These are phyloP conservation scores for Irena cyanogastra DNA, from an alignment of 2,113 vertebrate species.

Conservation along the genomic window DNA sequence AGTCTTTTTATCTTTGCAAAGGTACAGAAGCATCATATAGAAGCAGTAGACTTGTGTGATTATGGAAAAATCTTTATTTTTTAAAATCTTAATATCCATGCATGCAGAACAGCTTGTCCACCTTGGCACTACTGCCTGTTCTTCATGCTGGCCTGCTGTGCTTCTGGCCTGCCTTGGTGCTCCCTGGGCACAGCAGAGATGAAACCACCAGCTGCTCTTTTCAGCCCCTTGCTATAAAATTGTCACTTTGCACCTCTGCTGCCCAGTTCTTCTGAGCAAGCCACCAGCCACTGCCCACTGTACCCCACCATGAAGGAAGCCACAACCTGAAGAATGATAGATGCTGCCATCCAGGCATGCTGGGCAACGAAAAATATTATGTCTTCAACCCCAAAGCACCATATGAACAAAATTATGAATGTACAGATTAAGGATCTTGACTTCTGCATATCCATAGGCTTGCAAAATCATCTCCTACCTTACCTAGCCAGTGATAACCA, in stretches of 20 bases:
- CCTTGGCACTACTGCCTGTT: neutral
- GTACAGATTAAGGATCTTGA: neutral
- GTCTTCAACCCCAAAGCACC: neutral
- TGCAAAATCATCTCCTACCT: neutral
- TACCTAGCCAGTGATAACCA: neutral
- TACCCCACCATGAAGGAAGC: neutral
- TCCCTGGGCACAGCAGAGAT: neutral
- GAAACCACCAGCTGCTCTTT: neutral
- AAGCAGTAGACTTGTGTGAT: neutral
- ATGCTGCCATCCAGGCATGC: neutral
- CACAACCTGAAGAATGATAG: neutral
- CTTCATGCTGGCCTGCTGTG: neutral
- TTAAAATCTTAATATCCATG: neutral
- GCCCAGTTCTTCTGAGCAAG: neutral
- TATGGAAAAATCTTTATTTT: neutral
- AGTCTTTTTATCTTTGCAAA: neutral
- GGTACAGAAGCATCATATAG: neutral
- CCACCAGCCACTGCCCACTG: neutral
- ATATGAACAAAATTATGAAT: neutral
- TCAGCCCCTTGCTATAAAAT: neutral
- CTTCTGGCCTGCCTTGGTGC: neutral
- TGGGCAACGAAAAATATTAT: neutral
- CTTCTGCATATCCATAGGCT: neutral
- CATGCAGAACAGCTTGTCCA: neutral
- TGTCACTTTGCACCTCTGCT: neutral